Evolutionary conservation across 2,113 vertebrate species (phyloP), one percentile per base, ranked within the genome.

Genomic region (Atlantisia rogersi): DNA sequence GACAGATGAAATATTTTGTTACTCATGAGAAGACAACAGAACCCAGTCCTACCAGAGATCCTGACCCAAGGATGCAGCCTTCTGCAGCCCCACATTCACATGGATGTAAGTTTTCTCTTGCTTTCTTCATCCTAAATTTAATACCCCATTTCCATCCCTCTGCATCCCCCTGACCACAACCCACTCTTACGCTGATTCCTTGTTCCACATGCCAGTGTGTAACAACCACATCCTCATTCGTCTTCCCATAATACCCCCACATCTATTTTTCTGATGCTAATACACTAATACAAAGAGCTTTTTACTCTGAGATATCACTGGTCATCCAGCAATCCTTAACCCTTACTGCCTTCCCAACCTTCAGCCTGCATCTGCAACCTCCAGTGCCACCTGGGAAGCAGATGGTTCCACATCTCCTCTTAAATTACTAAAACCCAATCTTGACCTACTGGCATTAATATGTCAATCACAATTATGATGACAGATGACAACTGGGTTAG

Each of bases 401-500:
- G 39, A 44, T 17, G 10, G 40, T 15, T n/a, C 48, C 50, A 40
- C 4, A 2, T 65, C 48, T 32, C 81, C 32, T 77, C 80, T 86
- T 96, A 95, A 96, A 97, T 95, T 95, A 96, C 96, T 97, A 94
- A 97, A 74, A 75, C 40, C 39, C 91, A 62, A 92, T 94, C 95
- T 82, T 73, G 60, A 93, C 79, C 78, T 70, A 88, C 74, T 73
- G 91, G 53, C 81, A 95, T 97, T 82, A 98, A 97, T 95, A 94
- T 95, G 82, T 87, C 87, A 96, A 94, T 76, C 63, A 70, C 64
- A 96, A 81, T 96, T 97, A 93, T 75, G 85, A 95, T 55, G 86
- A 82, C 81, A 96, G 85, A 97, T 94, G 88, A 90, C 86, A 82
- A 76, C 35, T 81, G 73, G 82, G 79, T 75, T 82, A 92, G 32